A percentile compares a stretch with the other conserved stretches of the same genome.
Conservation (phyloP, 2,113 vertebrate genomes). For the Epinephelus fuscoguttatus region DNA sequence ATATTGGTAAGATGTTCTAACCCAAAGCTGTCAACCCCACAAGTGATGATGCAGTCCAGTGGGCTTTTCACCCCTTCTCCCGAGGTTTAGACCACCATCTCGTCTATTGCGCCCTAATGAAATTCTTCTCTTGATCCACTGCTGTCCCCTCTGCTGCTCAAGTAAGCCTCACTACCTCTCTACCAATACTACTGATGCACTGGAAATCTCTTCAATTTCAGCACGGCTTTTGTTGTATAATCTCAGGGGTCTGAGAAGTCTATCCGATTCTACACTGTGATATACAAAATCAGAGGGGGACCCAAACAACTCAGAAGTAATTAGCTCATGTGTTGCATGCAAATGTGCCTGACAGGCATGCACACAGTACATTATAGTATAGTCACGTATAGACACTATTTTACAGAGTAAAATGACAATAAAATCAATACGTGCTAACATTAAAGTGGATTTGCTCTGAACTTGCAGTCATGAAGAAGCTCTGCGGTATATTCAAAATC, state of each 20-base stretch:
- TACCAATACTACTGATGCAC: constrained; percentile 33
- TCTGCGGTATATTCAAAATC: constrained; percentile 12
- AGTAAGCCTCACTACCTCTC: constrained; percentile 31
- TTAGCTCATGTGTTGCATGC: constrained; percentile 62
- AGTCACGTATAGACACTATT: background rate
- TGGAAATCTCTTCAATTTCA: constrained; percentile 49
- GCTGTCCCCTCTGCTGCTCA: constrained; percentile 47
- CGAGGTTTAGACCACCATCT: constrained; percentile 57
- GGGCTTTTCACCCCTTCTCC: constrained; percentile 47
- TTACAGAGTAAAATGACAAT: background rate
- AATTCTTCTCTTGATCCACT: constrained; percentile 60
- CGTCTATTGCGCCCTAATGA: constrained; percentile 56
- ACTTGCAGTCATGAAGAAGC: background rate
- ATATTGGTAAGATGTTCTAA: constrained; percentile 65
- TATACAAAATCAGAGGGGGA: constrained; percentile 37
- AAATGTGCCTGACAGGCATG: constrained; percentile 42
- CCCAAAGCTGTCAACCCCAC: constrained; percentile 74
- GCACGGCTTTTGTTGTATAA: constrained; percentile 33
- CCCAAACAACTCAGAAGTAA: constrained; percentile 60
- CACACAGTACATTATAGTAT: constrained; percentile 5
- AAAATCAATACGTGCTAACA: constrained; percentile 18
- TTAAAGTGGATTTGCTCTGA: constrained; percentile 9
- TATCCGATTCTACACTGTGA: constrained; percentile 29
- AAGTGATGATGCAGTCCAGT: constrained; percentile 57
- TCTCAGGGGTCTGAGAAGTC: constrained; percentile 31